Evolutionary conservation across 2,797 vertebrate genomes (phyloP).

Genomic region (Netta rufina): DNA sequence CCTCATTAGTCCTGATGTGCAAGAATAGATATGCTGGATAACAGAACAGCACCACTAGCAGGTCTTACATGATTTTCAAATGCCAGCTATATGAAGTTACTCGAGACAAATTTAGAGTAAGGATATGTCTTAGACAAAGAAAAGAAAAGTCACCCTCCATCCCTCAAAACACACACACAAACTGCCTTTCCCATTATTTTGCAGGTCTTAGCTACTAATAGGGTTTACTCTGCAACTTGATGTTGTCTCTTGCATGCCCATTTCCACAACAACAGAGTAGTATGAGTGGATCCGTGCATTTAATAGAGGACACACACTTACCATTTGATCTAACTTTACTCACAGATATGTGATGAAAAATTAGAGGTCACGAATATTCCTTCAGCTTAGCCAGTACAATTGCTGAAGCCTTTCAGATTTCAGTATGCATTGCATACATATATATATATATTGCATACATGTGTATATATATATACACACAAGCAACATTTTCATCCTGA

Average conservation of each 20-base stretch:
- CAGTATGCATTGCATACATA: background rate
- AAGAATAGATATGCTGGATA: background rate
- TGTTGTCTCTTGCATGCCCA: background rate
- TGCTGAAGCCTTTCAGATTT: background rate
- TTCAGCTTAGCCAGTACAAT: background rate
- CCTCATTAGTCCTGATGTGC: background rate
- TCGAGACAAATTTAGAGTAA: background rate
- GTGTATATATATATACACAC: background rate
- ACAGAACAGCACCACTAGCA: background rate
- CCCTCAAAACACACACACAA: background rate
- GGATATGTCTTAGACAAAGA: background rate
- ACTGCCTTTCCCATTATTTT: background rate
- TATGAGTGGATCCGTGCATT: rapidly evolving
- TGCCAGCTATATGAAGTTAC: background rate
- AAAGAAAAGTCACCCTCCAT: background rate
- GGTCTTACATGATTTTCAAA: background rate
- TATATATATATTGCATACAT: too few relatives aligned
- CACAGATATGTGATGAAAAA: rapidly evolving
- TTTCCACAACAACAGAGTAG: background rate
- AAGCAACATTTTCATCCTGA: background rate
- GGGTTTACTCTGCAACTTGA: background rate
- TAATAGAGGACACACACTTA: background rate
- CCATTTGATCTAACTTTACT: background rate
- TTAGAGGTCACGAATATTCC: background rate
- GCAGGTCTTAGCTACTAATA: background rate